Evolutionary conservation across 1,140 invertebrate genomes (phyloP).

Genomic region (Hypsibius dujardini): DNA sequence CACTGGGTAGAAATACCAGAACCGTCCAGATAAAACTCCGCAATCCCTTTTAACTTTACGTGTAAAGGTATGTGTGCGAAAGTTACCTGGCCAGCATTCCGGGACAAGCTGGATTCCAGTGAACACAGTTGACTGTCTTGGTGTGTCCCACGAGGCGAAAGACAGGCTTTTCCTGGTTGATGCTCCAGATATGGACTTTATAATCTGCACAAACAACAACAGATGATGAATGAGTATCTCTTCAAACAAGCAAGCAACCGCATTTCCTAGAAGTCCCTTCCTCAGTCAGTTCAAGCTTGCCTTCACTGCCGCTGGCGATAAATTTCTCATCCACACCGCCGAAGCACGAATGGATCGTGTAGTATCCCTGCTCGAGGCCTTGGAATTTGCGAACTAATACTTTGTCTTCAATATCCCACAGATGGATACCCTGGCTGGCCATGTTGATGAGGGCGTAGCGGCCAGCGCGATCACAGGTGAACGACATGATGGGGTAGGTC

Average conservation of each 20-base stretch:
- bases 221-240: no score
- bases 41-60: no score
- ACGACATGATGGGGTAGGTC: constrained; percentile 88
- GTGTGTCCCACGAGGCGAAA: constrained; percentile 71
- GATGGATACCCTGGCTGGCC: constrained; percentile 78
- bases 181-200: constrained; percentile 88
- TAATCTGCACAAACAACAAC: no score
- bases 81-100: constrained; percentile 61
- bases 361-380: constrained; percentile 86
- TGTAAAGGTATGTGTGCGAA: background rate
- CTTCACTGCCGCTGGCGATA: constrained; percentile 92
- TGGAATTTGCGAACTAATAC: constrained; percentile 77
- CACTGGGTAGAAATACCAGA: background rate
- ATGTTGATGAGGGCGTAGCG: constrained; percentile 75
- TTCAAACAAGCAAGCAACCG: no score
- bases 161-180: constrained; percentile 69
- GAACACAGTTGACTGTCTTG: constrained; percentile 85
- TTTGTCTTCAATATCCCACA: constrained; percentile 76
- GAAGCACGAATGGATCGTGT: constrained; percentile 92
- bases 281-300: no score
- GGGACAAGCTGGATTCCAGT: constrained; percentile 87
- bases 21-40: background rate
- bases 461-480: constrained; percentile 73
- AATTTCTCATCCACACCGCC: constrained; percentile 94
- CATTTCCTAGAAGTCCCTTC: no score